Evolutionary conservation across 2,888 invertebrate species (phyloP), one percentile per base, ranked within the genome.

Genomic region (Leptopilina myrica): DNA sequence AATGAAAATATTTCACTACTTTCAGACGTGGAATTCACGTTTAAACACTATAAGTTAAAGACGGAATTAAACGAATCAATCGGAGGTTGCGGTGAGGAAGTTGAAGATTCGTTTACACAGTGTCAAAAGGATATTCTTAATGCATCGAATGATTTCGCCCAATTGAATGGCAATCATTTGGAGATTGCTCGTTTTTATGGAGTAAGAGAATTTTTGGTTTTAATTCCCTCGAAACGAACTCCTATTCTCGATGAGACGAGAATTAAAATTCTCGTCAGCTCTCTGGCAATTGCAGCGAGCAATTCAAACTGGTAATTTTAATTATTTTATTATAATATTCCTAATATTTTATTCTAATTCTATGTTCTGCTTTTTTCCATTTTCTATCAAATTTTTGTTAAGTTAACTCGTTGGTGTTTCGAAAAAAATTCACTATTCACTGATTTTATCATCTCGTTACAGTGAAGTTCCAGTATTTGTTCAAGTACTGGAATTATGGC

Each of bases 381-480:
- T n/a, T 56, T 12, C 11, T 12, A 56, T 56, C 5, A 4, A n/a
- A 33, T 33, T 4, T 33, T 56, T 20, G n/a, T 56, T 56, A 56
- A 56, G 4, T n/a, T 12, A 56, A 56, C 33, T 4, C 33, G 33
- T n/a, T n/a, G 2, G 9, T 56, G 56, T n/a, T 12, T n/a, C 1
- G 14, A n/a, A 5, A 56, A 6, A 56, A 12, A 56, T 12, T 56
- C n/a, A 59, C 73, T 20, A 66, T 11, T 9, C 43, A 43, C 33
- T 64, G 15, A 11, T 79, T 82, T 73, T 67, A 76, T 79, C 76
- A 81, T n/a, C 81, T 69, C 79, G 80, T 82, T 92, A 49, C 87
- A 95, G 95, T 89, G 94, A 95, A 81, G 93, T 97, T 82, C 98
- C 99, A 33, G 93, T 97, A 33, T 98, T 99, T 92, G 94, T 98